Base-by-base conservation (phyloP, 2,113 vertebrate species). In the Zapus hudsonius region DNA sequence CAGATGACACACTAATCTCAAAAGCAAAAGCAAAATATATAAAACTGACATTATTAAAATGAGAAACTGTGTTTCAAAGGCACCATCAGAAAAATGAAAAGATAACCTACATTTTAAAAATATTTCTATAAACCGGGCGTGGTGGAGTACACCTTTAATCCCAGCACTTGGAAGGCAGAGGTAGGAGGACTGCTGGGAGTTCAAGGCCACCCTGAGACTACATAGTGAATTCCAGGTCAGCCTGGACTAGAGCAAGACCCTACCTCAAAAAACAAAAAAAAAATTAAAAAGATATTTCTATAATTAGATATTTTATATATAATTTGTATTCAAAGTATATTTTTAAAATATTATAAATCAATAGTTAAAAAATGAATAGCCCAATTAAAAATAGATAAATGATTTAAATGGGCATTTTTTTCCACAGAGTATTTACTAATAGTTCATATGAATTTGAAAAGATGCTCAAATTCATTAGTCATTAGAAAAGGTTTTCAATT, bases 1-100 rank as follows among this genome's bases (percentile, higher is more conserved):
- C 31, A 87, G n/a, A 42, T 59, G 19, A n/a, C 9, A 81, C 8
- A 42, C 29, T 63, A 33, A 9, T 27, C 75, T 0, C 79, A 63
- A 22, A 13, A 87, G 55, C 31, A 69, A 76, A 70, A 79, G 23
- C 31, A 89, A 75, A 36, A 40, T 52, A 73, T 42, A 78, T 74
- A 69, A 93, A 74, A 36, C 75, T 31, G 9, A n/a, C 19, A 55
- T 66, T 3, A 57, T 42, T 5, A 90, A 55, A 66, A 63, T 73
- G 19, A 79, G 92, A 74, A 84, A 27, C 13, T 42, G 47, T 87
- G 22, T 13, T 89, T 91, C n/a, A n/a, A n/a, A n/a, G n/a, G n/a
- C n/a, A n/a, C n/a, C 59, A 69, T 38, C 6, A 88, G 57, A 64
- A 86, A 95, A 76, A 7, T 83, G 17, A 52, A 86, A 80, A 84